These are phyloP conservation scores for Eudasyphora cyanicolor DNA, from an alignment of 2,888 invertebrate species.

Conservation along the genomic window DNA sequence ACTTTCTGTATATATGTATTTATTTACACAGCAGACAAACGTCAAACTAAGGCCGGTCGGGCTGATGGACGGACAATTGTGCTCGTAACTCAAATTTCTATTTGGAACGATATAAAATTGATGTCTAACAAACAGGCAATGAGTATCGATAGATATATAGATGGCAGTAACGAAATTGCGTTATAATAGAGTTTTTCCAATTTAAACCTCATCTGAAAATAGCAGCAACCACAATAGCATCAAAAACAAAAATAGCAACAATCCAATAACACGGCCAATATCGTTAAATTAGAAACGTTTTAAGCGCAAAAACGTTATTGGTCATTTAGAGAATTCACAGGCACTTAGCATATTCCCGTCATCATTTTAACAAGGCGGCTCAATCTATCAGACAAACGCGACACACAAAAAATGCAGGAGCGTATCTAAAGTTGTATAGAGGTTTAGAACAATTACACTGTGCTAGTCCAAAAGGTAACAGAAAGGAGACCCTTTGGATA, in stretches of 20 bases:
- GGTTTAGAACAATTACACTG: not conserved
- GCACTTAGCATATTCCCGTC: constrained; percentile 48
- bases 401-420: not conserved
- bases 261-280: not conserved
- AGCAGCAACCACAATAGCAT: not conserved
- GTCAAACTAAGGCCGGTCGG: not conserved
- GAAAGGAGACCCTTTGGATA: no score
- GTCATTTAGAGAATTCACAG: constrained; percentile 60
- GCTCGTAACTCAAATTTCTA: constrained; percentile 15
- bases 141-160: constrained; percentile 3
- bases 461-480: no score
- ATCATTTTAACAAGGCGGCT: not conserved
- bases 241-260: no score
- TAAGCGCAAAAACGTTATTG: constrained; percentile 56
- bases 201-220: not conserved
- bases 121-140: constrained; percentile 28
- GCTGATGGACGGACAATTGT: not conserved
- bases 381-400: no score
- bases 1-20: not conserved
- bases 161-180: not conserved
- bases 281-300: not conserved
- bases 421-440: not conserved
- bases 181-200: not conserved
- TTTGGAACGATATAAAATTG: not conserved
- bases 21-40: not conserved